phyloP scores from a whole-genome alignment of 30 jellyfish, hydroid and myxozoan genomes.

The Turritopsis rubra region DNA sequence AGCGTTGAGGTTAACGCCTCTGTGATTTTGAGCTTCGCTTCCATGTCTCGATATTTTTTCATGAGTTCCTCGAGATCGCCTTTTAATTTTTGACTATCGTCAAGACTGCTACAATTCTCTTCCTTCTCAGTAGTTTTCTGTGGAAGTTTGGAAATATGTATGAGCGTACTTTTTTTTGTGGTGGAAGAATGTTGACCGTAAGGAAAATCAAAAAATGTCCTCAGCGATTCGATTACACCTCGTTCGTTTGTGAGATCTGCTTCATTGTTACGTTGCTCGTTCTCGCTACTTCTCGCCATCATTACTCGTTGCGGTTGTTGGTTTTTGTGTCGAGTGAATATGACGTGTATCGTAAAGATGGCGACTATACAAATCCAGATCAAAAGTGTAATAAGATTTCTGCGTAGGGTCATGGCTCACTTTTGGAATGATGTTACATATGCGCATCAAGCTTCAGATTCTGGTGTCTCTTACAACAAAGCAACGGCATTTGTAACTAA shows the following conservation, averaged over 20 bases:
- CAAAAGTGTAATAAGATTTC: constrained; percentile 16
- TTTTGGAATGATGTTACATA: not conserved
- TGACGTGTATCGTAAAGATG: constrained; percentile 12
- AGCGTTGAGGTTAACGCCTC: not conserved
- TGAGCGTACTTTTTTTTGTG: not conserved
- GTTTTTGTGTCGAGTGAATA: constrained; percentile 2
- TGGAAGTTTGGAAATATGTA: not conserved
- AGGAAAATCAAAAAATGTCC: not conserved
- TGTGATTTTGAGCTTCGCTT: constrained; percentile 18
- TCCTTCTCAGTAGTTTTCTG: not conserved
- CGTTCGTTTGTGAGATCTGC: not conserved
- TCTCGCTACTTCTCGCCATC: not conserved
- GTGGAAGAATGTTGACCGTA: not conserved
- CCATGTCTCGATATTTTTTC: constrained; percentile 72
- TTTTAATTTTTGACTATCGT: constrained; percentile 48
- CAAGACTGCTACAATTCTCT: not conserved
- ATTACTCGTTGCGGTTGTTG: not conserved
- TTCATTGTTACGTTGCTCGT: not conserved
- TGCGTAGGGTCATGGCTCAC: constrained; percentile 24
- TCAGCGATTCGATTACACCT: not conserved
- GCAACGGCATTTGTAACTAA: not conserved
- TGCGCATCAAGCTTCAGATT: not conserved
- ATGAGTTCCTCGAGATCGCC: constrained; percentile 76
- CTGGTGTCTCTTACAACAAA: not conserved
- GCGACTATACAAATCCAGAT: constrained; percentile 26